Conservation (phyloP, 2,888 invertebrate species). For the Drosophila setosimentum region DNA sequence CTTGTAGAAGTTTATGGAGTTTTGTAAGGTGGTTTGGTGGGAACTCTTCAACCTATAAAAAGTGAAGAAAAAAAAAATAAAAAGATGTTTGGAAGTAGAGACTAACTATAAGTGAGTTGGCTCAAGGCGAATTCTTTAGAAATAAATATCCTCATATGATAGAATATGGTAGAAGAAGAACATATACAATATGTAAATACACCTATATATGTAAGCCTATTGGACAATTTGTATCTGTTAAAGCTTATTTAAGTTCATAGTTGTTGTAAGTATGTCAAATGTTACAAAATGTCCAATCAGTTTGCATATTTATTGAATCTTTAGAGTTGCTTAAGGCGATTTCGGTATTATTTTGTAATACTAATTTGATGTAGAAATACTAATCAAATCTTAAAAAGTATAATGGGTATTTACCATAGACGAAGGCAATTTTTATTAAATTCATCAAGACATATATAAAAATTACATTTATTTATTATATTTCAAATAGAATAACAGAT, state of each 20-base stretch:
- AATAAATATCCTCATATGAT: neutral
- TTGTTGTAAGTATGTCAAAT: neutral
- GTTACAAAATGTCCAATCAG: neutral
- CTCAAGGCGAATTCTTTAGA: neutral
- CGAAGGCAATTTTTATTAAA: neutral
- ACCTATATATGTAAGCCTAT: neutral
- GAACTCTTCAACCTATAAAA: neutral
- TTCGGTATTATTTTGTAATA: neutral
- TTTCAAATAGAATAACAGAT: neutral
- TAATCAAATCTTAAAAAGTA: neutral
- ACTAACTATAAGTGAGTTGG: neutral
- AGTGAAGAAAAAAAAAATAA: neutral
- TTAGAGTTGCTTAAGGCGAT: neutral
- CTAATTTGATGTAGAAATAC: neutral
- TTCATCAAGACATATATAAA: no score
- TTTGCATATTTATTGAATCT: neutral
- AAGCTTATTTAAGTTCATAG: neutral
- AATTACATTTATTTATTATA: neutral
- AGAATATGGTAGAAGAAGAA: neutral
- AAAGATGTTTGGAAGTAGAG: neutral
- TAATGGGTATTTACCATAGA: neutral
- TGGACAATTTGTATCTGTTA: neutral
- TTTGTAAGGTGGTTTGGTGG: slow-evolving; percentile 2
- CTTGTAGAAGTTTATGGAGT: neutral
- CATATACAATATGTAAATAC: neutral